A percentile compares a stretch with the other conserved stretches of the same genome.
Conservation (phyloP, 2,113 vertebrate species). For the Patagioenas fasciata region DNA sequence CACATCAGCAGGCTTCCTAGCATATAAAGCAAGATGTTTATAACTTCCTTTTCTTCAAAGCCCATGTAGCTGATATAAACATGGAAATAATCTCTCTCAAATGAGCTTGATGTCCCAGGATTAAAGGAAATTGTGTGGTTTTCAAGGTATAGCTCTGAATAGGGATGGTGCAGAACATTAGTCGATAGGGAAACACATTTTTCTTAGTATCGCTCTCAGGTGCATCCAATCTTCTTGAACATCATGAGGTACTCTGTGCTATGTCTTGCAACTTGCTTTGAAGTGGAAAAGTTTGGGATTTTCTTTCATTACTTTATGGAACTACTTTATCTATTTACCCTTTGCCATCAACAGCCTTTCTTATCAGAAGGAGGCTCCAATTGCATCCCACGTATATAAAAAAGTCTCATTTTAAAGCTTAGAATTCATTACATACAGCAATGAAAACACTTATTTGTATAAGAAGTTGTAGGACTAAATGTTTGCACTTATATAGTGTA, state of each 20-base stretch:
- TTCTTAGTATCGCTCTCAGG: neutral
- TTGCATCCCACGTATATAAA: neutral
- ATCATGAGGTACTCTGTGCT: neutral
- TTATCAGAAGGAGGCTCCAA: neutral
- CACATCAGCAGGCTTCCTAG: neutral
- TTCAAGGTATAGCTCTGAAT: neutral
- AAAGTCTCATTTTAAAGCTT: neutral
- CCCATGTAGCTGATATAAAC: neutral
- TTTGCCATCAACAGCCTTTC: neutral
- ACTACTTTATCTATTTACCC: neutral
- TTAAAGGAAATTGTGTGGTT: neutral
- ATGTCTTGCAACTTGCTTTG: neutral
- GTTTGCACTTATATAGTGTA: slow-evolving; percentile 40
- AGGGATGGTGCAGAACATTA: neutral
- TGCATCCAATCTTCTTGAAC: neutral
- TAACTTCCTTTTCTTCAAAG: neutral
- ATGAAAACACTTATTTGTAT: slow-evolving; percentile 27
- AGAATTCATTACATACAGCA: neutral
- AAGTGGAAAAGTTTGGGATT: neutral
- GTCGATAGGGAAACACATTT: neutral
- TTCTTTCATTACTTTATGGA: neutral
- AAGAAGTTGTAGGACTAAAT: slow-evolving; percentile 42
- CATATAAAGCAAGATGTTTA: neutral
- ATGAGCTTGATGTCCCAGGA: neutral
- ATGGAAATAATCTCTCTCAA: neutral